Base-by-base conservation (phyloP, 2,888 invertebrate species). In the Plebejus melissa region DNA sequence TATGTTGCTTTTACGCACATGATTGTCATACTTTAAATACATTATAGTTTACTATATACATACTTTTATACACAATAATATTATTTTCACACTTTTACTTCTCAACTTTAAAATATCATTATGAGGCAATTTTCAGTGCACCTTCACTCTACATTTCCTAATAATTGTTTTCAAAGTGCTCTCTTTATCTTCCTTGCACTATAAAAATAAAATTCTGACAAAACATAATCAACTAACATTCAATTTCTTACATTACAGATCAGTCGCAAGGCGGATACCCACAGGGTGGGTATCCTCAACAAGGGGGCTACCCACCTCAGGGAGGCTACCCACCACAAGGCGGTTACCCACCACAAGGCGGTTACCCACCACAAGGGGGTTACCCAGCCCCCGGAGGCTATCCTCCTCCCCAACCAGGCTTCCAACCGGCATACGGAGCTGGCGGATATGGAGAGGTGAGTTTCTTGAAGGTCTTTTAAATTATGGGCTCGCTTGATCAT, bases 391-490 rank as follows among this genome's bases (percentile, higher is more conserved):
- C 11, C 79, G 77, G 65, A 77, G 77, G 0, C 2, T 79, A 78
- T 74, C 79, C 81, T 32, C 80, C 82, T 4, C 83, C 83, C 1
- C 85, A 85, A 76, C 86, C 88, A 11, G 89, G 88, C 0, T 88
- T 86, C 80, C 89, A 81, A 75, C 78, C 80, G 0, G 88, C 84
- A 0, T 89, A 85, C 79, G 88, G 86, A 50, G 87, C 83, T 0
- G 84, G 85, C 2, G 88, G 86, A 76, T 90, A 87, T 85, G 92
- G 89, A 38, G 91, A 91, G 80, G 92, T 92, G 79, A 84, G 87
- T 79, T n/a, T 22, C 58, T n/a, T 32, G n/a, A 3, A 22, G 54
- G 54, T 70, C 22, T 58, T n/a, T n/a, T 57, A 32, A 38, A 38
- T 4, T 2, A 38, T 38, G 36, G 2, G 36, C 36, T 38, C 36